Evolutionary conservation across 2,888 invertebrate genomes (phyloP).

Genomic region (Caenorhabditis sp.): DNA sequence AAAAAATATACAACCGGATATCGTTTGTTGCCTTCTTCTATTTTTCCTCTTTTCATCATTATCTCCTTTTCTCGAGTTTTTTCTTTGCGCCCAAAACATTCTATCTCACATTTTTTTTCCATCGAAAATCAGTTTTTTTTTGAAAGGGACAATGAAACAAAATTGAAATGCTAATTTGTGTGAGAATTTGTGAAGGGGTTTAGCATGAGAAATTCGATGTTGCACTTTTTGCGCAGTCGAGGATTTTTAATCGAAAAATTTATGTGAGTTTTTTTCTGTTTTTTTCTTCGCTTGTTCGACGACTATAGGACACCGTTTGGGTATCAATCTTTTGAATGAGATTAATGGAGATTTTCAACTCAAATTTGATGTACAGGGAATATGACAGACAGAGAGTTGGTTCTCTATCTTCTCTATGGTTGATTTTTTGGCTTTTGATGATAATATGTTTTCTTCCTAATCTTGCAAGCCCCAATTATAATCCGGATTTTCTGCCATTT

Average conservation of each 20-base stretch:
- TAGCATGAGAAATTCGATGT: not conserved
- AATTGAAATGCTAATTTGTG: not conserved
- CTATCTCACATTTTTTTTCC: not conserved
- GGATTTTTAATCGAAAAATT: not conserved
- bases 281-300: too few relatives aligned
- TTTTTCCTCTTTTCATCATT: not conserved
- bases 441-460: too few relatives aligned
- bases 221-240: not conserved
- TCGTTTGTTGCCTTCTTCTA: not conserved
- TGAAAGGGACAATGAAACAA: not conserved
- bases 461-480: too few relatives aligned
- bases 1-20: not conserved
- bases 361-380: too few relatives aligned
- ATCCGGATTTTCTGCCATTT: too few relatives aligned
- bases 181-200: not conserved
- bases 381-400: too few relatives aligned
- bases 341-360: too few relatives aligned
- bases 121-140: not conserved
- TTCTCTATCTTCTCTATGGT: too few relatives aligned
- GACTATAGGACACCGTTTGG: too few relatives aligned
- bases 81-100: not conserved
- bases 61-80: not conserved
- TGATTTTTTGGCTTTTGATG: too few relatives aligned
- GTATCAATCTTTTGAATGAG: too few relatives aligned
- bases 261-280: too few relatives aligned